phyloP scores from a whole-genome alignment of 2,888 invertebrate genomes.

The Plagodis pulveraria region DNA sequence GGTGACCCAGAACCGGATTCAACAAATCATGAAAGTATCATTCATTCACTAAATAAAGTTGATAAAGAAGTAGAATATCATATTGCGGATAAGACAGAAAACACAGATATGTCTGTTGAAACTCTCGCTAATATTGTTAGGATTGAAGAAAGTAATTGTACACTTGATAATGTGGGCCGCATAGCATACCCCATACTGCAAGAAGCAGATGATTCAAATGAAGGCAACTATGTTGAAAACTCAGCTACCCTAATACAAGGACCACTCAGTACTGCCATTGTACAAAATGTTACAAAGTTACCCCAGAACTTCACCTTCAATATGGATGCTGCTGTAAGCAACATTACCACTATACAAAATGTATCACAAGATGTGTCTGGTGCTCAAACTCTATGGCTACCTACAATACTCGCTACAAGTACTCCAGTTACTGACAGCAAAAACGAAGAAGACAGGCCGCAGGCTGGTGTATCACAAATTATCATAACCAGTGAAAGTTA shows the following conservation, averaged over 20 bases:
- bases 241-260: constrained; percentile 73
- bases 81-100: constrained; percentile 68
- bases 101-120: constrained; percentile 73
- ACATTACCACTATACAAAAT: constrained; percentile 78
- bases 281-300: constrained; percentile 78
- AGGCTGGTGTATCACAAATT: constrained; percentile 74
- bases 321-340: constrained; percentile 76
- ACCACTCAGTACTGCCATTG: constrained; percentile 73
- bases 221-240: constrained; percentile 73
- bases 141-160: constrained; percentile 63
- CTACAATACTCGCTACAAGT: constrained; percentile 75
- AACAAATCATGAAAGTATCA: constrained; percentile 77
- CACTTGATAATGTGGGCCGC: constrained; percentile 68
- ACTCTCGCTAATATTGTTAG: constrained; percentile 73
- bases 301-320: constrained; percentile 81
- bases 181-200: constrained; percentile 75
- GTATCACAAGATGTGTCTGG: constrained; percentile 75
- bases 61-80: constrained; percentile 76
- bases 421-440: constrained; percentile 63
- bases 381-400: constrained; percentile 77
- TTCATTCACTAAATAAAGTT: constrained; percentile 68
- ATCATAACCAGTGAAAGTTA: constrained; percentile 79
- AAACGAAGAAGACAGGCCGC: constrained; percentile 68
- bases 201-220: constrained; percentile 71
- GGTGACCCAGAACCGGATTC: constrained; percentile 79